Evolutionary conservation across 2,797 vertebrate genomes (phyloP).

Genomic region (Decapterus maruadsi): DNA sequence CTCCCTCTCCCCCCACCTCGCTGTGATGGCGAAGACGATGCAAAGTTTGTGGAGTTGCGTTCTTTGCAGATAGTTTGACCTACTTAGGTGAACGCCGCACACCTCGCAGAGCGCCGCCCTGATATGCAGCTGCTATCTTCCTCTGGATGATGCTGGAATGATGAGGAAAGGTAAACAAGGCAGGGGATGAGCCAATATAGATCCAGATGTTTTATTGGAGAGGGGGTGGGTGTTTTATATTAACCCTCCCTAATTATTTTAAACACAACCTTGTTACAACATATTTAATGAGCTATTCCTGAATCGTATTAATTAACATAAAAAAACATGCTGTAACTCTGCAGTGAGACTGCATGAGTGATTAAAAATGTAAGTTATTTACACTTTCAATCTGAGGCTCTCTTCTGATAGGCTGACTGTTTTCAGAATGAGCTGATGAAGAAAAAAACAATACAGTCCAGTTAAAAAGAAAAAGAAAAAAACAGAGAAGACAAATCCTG

Average conservation of each 20-base stretch:
- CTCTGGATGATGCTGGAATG: neutral
- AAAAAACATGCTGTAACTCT: no score
- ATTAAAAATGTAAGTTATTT: no score
- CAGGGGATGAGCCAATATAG: neutral
- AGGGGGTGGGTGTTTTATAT: neutral
- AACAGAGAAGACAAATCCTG: no score
- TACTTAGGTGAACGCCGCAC: constrained; percentile 74
- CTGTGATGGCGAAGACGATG: constrained; percentile 71
- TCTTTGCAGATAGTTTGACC: constrained; percentile 83
- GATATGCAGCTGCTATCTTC: constrained; percentile 20
- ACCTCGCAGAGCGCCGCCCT: constrained; percentile 36
- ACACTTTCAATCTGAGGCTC: no score
- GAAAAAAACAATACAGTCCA: no score
- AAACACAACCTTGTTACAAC: neutral
- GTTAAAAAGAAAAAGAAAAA: no score
- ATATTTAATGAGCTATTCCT: no score
- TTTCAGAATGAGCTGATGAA: no score
- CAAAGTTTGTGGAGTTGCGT: constrained; percentile 77
- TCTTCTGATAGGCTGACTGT: no score
- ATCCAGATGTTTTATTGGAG: neutral
- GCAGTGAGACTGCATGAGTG: no score
- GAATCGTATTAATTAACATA: no score
- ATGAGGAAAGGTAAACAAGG: constrained; percentile 1
- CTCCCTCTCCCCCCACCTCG: constrained; percentile 36
- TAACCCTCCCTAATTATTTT: neutral